phyloP scores from a whole-genome alignment of 2,113 vertebrate genomes.

The Cyprinus carpio region DNA sequence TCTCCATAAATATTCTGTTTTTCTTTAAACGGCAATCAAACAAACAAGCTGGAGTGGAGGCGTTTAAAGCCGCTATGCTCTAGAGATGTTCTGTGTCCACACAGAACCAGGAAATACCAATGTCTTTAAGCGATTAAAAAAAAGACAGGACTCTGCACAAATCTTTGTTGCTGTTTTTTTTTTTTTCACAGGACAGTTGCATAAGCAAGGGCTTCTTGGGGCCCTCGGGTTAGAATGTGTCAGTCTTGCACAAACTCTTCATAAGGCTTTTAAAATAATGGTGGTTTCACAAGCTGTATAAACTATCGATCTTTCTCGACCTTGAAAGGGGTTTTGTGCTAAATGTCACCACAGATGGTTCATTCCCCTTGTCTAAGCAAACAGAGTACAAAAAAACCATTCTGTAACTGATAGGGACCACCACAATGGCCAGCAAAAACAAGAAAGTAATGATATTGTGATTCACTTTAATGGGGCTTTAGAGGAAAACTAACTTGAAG shows the following conservation, averaged over 20 bases:
- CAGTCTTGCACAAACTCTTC: constrained; percentile 6
- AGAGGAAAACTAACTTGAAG: background rate
- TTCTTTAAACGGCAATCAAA: constrained; percentile 42
- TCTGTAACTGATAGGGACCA: background rate
- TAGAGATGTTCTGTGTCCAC: constrained; percentile 10
- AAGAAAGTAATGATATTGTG: background rate
- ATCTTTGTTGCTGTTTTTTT: constrained; percentile 14
- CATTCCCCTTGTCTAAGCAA: constrained; percentile 15
- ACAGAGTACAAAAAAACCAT: background rate
- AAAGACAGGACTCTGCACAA: constrained; percentile 67
- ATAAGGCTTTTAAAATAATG: constrained; percentile 30
- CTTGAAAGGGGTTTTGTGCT: background rate
- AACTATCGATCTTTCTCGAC: background rate
- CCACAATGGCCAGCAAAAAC: background rate
- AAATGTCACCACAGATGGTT: background rate
- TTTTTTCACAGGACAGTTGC: constrained; percentile 25
- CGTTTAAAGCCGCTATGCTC: background rate
- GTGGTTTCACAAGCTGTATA: background rate
- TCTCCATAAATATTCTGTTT: constrained; percentile 51
- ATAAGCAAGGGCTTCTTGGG: constrained; percentile 15
- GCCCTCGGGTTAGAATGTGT: constrained; percentile 48
- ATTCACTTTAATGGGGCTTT: background rate
- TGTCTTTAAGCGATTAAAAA: constrained; percentile 62
- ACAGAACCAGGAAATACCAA: constrained; percentile 67
- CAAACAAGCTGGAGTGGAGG: background rate